A percentile compares a stretch with the other conserved stretches of the same genome.
Conservation (phyloP, 1,140 invertebrate species). For the Agrilus planipennis region DNA sequence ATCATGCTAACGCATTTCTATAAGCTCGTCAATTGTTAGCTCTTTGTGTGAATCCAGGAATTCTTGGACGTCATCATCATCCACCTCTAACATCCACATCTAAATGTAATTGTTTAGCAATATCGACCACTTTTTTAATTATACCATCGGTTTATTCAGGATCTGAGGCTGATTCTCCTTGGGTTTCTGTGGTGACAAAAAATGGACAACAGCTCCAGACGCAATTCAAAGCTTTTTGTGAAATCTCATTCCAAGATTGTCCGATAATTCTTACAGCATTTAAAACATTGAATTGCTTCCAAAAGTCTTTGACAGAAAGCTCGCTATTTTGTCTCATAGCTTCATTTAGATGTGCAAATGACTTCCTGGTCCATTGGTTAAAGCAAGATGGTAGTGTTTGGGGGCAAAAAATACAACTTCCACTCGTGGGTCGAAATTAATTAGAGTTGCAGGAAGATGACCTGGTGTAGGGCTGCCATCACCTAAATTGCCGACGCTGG, state of each 20-base stretch:
- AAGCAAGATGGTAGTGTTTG: too few relatives aligned
- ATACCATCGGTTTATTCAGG: not conserved
- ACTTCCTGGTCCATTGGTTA: not conserved
- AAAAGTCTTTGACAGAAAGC: slow-evolving; percentile 1
- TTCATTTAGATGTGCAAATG: slow-evolving; percentile 3
- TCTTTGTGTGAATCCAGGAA: slow-evolving; percentile 1
- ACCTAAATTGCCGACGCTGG: too few relatives aligned
- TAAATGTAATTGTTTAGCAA: slow-evolving; percentile 4
- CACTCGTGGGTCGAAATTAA: not conserved
- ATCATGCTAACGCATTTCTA: slow-evolving; percentile 2
- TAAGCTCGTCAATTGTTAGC: not conserved
- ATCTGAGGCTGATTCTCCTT: not conserved
- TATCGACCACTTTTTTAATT: slow-evolving; percentile 1
- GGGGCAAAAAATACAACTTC: too few relatives aligned
- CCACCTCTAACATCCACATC: slow-evolving; percentile 3
- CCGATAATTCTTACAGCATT: slow-evolving; percentile 2
- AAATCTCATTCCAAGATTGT: slow-evolving; percentile 2
- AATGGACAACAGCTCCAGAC: not conserved
- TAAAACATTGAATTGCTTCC: slow-evolving; percentile 6
- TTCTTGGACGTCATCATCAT: not conserved
- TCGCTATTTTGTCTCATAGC: slow-evolving; percentile 1
- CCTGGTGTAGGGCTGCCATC: too few relatives aligned
- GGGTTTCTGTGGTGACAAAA: too few relatives aligned
- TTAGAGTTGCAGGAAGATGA: not conserved
- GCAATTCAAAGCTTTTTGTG: not conserved